Base-by-base conservation (phyloP, 2,888 invertebrate genomes). In the Hemicrepidius hirtus region DNA sequence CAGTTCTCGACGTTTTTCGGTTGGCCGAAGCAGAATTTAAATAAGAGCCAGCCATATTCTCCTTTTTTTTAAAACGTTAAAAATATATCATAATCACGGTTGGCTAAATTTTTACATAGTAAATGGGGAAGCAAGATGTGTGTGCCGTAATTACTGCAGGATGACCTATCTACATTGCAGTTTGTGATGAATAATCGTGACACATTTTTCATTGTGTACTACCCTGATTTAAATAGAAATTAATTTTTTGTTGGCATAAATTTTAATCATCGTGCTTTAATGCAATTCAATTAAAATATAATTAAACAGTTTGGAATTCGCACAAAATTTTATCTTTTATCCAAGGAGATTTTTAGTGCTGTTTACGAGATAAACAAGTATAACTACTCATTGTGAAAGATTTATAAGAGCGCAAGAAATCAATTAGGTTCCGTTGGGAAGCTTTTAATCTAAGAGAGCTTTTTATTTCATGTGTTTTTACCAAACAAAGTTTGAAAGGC, bases 401-500 rank as follows among this genome's bases (percentile, higher is more conserved):
- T 57, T 53, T 57, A 57, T 57, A 37, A 57, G 10, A 9, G 12
- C 57, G 20, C 16, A 37, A 28, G 37, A 57, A 55, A 57, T 57
- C 57, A 57, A 57, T 57, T 35, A 37, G 32, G 35, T 28, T 55
- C 24, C 37, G 18, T 18, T 16, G 16, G 37, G 37, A 50, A 57
- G 57, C 57, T 57, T 57, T 57, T 57, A 57, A 35, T 37, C 37
- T 57, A 57, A 57, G 57, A 57, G 57, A 7, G 10, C 35, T 57
- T 57, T 57, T 57, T 57, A 57, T 57, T 57, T 13, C 57, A 37
- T 37, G 57, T 37, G 57, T 37, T 57, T 57, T 57, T 57, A 10
- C 28, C 57, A 57, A 57, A 57, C 35, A 57, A 57, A 57, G 57
- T 57, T 57, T 37, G 57, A 57, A 57, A 57, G 35, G 57, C 57